These are phyloP conservation scores for Sylvia atricapilla DNA, from an alignment of 2,113 vertebrate genomes.

Conservation along the genomic window DNA sequence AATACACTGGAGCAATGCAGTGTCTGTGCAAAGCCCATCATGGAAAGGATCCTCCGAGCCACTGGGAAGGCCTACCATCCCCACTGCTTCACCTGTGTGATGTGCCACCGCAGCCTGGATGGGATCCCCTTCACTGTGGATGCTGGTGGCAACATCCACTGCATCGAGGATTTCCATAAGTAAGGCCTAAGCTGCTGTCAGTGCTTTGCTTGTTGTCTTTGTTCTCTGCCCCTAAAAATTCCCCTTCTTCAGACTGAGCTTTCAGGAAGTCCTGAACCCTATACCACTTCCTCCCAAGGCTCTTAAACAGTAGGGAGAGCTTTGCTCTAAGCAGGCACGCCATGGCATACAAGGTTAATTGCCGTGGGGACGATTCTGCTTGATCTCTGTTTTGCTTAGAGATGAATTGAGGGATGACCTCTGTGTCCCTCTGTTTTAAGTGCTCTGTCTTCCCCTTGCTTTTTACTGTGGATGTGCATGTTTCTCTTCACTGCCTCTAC, in stretches of 20 bases:
- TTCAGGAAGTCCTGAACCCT: neutral
- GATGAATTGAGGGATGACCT: neutral
- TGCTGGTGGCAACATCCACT: constrained; percentile 94
- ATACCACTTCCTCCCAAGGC: neutral
- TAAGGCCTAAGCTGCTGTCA: constrained; percentile 47
- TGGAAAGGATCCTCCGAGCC: constrained; percentile 96
- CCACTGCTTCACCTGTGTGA: constrained; percentile 97
- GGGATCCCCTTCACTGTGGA: constrained; percentile 98
- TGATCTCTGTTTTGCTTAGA: neutral
- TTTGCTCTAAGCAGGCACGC: neutral
- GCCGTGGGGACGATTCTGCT: neutral
- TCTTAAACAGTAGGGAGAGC: neutral
- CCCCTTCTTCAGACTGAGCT: neutral
- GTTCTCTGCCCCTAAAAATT: neutral
- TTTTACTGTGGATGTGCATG: neutral
- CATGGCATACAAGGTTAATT: neutral
- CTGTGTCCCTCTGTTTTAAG: neutral
- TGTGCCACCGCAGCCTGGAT: constrained; percentile 93
- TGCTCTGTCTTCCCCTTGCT: neutral
- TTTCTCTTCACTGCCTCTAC: neutral
- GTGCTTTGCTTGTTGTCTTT: neutral
- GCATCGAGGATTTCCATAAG: constrained; percentile 99
- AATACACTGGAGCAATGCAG: constrained; percentile 95
- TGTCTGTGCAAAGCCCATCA: constrained; percentile 93
- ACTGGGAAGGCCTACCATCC: constrained; percentile 97